Conservation (phyloP, 2,888 invertebrate genomes). For the Pterostichus madidus region DNA sequence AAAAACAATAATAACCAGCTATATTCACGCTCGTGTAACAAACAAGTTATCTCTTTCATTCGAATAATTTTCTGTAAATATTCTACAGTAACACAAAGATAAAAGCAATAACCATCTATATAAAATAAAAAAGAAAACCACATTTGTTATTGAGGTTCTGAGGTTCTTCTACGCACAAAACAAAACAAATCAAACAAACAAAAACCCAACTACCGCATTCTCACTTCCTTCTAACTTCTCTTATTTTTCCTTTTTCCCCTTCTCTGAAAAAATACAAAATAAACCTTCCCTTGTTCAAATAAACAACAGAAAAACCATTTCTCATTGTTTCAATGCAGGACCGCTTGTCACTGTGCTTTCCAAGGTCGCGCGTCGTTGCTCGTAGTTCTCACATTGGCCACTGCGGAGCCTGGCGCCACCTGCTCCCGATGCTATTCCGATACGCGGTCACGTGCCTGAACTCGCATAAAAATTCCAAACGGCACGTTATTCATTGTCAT, state of each 20-base stretch:
- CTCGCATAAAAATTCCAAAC: conserved; percentile 51
- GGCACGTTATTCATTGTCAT: conserved; percentile 61
- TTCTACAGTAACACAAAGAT: too few species aligned
- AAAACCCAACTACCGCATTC: conserved; percentile 12
- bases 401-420: conserved; percentile 30
- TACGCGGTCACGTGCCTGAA: conserved; percentile 46
- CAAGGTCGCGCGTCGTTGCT: too few species aligned
- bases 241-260: neutral
- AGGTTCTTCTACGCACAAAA: neutral
- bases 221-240: conserved; percentile 9
- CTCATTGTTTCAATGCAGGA: conserved; percentile 21
- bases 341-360: neutral
- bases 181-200: conserved; percentile 36
- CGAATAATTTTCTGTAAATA: too few species aligned
- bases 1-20: too few species aligned
- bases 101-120: too few species aligned
- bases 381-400: neutral
- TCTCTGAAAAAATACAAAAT: conserved; percentile 21
- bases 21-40: too few species aligned
- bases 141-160: neutral
- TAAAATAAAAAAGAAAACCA: neutral
- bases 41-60: too few species aligned
- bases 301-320: conserved; percentile 7
- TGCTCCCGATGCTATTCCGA: conserved; percentile 36
- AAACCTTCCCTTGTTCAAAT: conserved; percentile 19